Evolutionary conservation across 2,888 invertebrate genomes (phyloP).

Genomic region (Campoplex nolae): DNA sequence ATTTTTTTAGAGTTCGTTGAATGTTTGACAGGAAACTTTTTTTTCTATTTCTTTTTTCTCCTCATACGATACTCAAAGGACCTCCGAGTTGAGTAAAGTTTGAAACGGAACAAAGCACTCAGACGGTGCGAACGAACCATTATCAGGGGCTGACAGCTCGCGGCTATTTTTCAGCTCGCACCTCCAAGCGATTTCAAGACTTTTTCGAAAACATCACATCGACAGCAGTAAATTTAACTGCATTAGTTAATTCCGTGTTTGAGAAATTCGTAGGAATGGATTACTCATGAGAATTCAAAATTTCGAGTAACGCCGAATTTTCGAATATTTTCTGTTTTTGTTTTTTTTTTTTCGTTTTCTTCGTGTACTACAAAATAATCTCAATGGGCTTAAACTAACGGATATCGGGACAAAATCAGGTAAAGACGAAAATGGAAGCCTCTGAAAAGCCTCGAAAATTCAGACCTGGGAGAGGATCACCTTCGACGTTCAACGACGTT

Average conservation of each 20-base stretch:
- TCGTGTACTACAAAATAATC: background rate
- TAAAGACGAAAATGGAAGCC: conserved; percentile 58
- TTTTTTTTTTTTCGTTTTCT: background rate
- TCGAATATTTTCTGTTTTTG: too few species aligned
- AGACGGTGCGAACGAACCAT: conserved; percentile 40
- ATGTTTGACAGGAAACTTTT: background rate
- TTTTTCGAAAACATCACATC: background rate
- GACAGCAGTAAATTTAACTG: background rate
- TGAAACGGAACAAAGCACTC: conserved; percentile 50
- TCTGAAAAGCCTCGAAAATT: conserved; percentile 43
- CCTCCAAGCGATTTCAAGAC: conserved; percentile 19
- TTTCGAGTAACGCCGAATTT: background rate
- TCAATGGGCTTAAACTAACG: conserved; percentile 19
- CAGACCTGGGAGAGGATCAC: conserved; percentile 38
- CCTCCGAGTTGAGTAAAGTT: conserved; percentile 36
- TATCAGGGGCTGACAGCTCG: conserved; percentile 22
- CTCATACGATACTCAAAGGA: conserved; percentile 15
- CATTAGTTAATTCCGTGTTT: background rate
- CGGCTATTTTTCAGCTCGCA: conserved; percentile 25
- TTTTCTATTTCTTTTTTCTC: conserved; percentile 2
- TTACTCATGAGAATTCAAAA: background rate
- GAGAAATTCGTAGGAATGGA: too few species aligned
- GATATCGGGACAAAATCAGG: conserved; percentile 39
- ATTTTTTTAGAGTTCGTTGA: background rate
- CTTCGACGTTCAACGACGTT: conserved; percentile 57